Base-by-base conservation (phyloP, 2,888 invertebrate genomes). In the Odontocolon sp. region DNA sequence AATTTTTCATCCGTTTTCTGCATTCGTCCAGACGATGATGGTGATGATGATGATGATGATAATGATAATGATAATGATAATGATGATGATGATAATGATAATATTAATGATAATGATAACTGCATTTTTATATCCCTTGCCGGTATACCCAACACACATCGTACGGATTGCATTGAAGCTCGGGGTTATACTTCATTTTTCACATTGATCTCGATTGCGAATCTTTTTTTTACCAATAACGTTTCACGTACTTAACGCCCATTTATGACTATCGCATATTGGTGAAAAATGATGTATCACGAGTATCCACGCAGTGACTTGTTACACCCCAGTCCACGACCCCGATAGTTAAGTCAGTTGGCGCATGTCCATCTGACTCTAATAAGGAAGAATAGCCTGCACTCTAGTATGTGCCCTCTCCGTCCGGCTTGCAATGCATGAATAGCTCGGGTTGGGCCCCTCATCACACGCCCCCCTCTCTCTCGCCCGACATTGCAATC, bases 321-420 rank as follows among this genome's bases (percentile, higher is more conserved):
- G 74, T 38, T 52, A 33, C 1, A 45, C 54, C 68, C 56, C 56
- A 54, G 26, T 18, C 66, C 63, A 57, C 21, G 54, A 72, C 26
- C 33, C 67, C 63, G 50, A 72, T 72, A 72, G 77, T 57, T 78
- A 79, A 84, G 88, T 88, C 89, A 88, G 88, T 82, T 88, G 87
- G 88, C 86, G 88, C 88, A 89, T 89, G 88, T 84, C 89, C 86
- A 88, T 84, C 88, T 88, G 88, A 77, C 54, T 72, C 76, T 76
- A 54, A 73, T 72, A 74, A 71, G 52, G 42, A 72, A 79, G 82
- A 82, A 78, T 90, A 89, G 89, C 81, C 83, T 90, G 90, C 90
- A 90, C 89, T 81, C 82, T 89, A 89, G 88, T 85, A 70, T 88
- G 84, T 89, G 84, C 86, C 85, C 88, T 59, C 76, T 70, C 45